These are phyloP conservation scores for Zaprionus taronus DNA, from an alignment of 1,140 invertebrate species.

Conservation along the genomic window DNA sequence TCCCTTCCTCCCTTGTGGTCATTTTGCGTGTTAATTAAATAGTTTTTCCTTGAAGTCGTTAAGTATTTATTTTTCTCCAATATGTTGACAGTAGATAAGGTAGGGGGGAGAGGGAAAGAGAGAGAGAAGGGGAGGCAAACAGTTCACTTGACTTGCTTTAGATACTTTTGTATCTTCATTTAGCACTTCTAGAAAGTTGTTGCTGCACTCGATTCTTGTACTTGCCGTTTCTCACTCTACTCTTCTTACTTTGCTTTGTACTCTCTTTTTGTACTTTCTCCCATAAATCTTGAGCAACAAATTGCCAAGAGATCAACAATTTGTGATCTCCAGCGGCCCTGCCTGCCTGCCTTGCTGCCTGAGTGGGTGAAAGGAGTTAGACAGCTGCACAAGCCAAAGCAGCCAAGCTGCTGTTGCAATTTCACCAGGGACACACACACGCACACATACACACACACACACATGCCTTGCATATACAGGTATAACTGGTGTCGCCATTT, in stretches of 20 bases:
- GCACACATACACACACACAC: constrained; percentile 2
- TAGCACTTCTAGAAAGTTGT: constrained; percentile 3
- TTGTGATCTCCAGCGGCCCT: constrained; percentile 38
- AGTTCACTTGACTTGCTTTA: background rate
- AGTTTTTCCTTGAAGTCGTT: constrained; percentile 27
- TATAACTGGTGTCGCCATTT: constrained; percentile 37
- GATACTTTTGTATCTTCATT: background rate
- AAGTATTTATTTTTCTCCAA: constrained; percentile 1
- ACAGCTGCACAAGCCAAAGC: constrained; percentile 20
- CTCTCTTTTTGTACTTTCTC: constrained; percentile 36
- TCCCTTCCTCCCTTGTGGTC: background rate
- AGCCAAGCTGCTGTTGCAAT: constrained; percentile 30
- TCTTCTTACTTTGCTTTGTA: background rate
- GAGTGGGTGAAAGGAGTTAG: constrained; percentile 55
- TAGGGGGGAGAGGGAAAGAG: background rate
- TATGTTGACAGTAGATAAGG: background rate
- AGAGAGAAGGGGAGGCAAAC: background rate
- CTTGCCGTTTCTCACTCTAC: constrained; percentile 13
- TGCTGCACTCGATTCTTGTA: background rate
- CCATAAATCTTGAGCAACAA: constrained; percentile 46
- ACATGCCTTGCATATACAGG: constrained; percentile 2
- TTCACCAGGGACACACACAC: constrained; percentile 34
- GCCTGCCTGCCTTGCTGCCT: background rate
- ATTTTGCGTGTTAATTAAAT: constrained; percentile 28
- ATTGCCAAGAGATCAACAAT: constrained; percentile 48